Evolutionary conservation across 2,113 vertebrate species (phyloP).

Genomic region (Grammomys surdaster): DNA sequence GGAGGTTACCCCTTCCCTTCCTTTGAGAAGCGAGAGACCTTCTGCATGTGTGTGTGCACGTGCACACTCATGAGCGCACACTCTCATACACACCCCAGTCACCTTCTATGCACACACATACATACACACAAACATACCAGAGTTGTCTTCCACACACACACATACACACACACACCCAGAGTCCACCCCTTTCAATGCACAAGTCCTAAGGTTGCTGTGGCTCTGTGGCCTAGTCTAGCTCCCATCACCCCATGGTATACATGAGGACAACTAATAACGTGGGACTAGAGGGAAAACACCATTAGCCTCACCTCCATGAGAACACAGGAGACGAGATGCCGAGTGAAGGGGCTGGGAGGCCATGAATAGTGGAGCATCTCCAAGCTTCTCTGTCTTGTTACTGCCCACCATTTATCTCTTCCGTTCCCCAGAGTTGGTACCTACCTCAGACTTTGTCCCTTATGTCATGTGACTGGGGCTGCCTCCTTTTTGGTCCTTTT

Average conservation of each 20-base stretch:
- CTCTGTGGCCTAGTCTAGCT: not conserved
- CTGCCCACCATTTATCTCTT: no score
- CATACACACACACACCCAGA: not conserved
- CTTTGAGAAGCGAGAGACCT: no score
- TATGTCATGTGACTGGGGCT: not conserved
- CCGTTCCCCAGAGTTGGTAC: no score
- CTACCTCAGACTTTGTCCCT: not conserved
- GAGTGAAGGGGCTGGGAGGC: not conserved
- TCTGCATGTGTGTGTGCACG: rapidly evolving
- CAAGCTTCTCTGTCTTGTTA: rapidly evolving
- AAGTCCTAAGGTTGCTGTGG: not conserved
- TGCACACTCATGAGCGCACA: no score
- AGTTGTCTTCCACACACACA: not conserved
- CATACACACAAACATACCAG: no score
- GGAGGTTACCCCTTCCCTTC: not conserved
- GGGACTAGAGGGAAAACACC: no score
- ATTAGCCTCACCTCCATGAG: not conserved
- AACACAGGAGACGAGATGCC: not conserved
- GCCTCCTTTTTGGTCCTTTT: not conserved
- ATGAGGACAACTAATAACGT: no score
- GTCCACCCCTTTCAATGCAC: not conserved
- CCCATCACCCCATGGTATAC: not conserved
- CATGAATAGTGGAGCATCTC: rapidly evolving
- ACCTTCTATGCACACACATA: no score
- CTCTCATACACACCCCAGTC: not conserved